Base-by-base conservation (phyloP, 37 sponge, comb jelly and placozoan genomes). In the Halisarca cf. caerulea region DNA sequence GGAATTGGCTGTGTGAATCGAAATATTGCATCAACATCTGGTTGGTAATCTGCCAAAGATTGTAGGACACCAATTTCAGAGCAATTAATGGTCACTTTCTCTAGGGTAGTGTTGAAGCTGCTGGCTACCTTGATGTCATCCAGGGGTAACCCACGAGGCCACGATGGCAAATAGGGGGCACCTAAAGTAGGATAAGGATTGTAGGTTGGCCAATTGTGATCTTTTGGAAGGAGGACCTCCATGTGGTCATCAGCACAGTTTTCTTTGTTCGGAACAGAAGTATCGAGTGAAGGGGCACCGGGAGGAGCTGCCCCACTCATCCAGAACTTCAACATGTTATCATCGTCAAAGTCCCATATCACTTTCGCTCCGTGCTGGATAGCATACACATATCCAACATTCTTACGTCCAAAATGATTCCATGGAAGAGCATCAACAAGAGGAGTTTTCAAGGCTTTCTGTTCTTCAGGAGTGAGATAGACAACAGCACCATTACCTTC, bases 81-180 rank as follows among this genome's bases (percentile, higher is more conserved):
- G n/a, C 38, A 7, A 2, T 70, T 70, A 8, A 62, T 42, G 0
- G 54, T 40, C 27, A 25, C 34, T 45, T 41, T 2, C 4, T 45
- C 55, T 39, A 70, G 39, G 32, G 71, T 24, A 47, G 72, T 27
- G 73, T 83, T 45, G 55, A 37, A 33, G 23, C 57, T 30, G 8
- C 58, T 34, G 5, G 39, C 40, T 0, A 18, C 27, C 53, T 75
- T 57, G 35, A 88, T 83, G 41, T 60, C 45, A 53, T 83, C 62
- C 58, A 83, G 61, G 4, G 88, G 88, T 24, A 88, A 60, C 0
- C 88, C 88, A 0, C 88, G 28, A 4, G 88, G 88, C 88, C 88
- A 88, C 11, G 85, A 74, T 6, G 75, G 85, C 44, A 82, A 25
- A 28, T 23, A 54, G 11, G 83, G 83, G 24, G 83, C 78, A 23